These are phyloP conservation scores for Neosalanx taihuensis DNA, from an alignment of 2,797 vertebrate genomes.

Conservation along the genomic window DNA sequence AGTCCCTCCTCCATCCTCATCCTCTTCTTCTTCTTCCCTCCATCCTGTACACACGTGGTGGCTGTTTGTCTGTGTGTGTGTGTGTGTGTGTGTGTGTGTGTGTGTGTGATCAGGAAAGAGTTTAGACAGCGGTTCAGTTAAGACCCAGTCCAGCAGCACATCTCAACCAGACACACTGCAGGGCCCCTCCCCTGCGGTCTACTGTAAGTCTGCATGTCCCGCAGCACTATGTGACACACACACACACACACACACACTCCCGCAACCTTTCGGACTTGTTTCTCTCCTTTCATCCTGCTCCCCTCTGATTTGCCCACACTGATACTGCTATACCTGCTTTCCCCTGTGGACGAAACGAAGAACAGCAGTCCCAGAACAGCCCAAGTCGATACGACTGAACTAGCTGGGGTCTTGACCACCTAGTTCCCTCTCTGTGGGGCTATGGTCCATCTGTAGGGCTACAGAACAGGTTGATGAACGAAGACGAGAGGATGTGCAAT, in stretches of 20 bases:
- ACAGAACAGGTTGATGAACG: too few species aligned
- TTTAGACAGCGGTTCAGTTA: constrained; percentile 71
- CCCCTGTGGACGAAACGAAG: constrained; percentile 33
- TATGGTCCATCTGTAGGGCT: too few species aligned
- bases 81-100: constrained; percentile 19
- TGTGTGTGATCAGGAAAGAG: constrained; percentile 66
- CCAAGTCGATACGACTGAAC: not conserved
- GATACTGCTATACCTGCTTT: constrained; percentile 23
- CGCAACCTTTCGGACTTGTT: not conserved
- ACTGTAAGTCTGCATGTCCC: constrained; percentile 73
- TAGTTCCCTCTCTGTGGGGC: too few species aligned
- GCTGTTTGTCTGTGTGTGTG: constrained; percentile 8
- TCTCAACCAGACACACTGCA: constrained; percentile 66
- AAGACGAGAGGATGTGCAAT: too few species aligned
- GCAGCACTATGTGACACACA: constrained; percentile 19
- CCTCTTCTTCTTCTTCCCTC: not conserved
- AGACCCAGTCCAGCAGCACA: constrained; percentile 68
- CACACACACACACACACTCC: not conserved
- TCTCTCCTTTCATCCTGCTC: not conserved
- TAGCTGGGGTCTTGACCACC: too few species aligned
- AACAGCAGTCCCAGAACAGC: constrained; percentile 11
- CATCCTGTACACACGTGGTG: not conserved
- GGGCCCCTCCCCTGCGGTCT: constrained; percentile 63
- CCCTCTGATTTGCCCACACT: not conserved
- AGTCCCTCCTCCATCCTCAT: not conserved